Conservation (phyloP, 2,797 vertebrate genomes). For the Morus bassanus region DNA sequence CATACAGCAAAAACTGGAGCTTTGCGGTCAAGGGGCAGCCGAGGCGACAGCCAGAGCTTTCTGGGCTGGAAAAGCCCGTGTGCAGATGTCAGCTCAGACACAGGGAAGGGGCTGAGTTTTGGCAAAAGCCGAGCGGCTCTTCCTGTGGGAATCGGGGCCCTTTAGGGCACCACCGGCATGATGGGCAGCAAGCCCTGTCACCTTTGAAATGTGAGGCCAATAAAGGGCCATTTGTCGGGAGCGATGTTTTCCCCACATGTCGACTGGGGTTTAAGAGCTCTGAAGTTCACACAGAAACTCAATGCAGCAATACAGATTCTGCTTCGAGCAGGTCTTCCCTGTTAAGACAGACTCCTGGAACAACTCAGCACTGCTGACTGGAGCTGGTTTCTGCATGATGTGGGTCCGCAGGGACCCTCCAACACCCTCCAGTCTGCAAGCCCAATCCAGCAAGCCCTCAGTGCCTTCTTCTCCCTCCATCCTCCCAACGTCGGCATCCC, state of each 20-base stretch:
- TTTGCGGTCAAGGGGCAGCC: background rate
- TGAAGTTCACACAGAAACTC: background rate
- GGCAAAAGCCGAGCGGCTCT: background rate
- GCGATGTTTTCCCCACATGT: background rate
- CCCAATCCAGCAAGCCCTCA: fast-evolving
- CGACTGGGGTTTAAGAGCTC: background rate
- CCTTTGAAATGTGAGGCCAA: slow-evolving; percentile 36
- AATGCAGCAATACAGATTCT: fast-evolving
- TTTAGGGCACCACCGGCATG: background rate
- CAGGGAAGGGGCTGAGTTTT: background rate
- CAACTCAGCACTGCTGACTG: background rate
- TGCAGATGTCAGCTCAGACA: background rate
- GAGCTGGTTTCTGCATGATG: background rate
- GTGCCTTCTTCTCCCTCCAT: background rate
- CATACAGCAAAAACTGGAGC: fast-evolving
- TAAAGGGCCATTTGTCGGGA: slow-evolving; percentile 13
- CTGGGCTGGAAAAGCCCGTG: background rate
- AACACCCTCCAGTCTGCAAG: fast-evolving
- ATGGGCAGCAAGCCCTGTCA: background rate
- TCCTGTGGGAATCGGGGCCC: background rate
- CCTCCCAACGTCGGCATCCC: background rate
- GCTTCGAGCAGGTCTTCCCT: background rate
- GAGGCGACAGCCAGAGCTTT: background rate
- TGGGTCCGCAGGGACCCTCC: background rate
- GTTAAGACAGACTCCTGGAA: background rate